phyloP scores from a whole-genome alignment of 2,113 vertebrate species.

The Enhydra lutris region DNA sequence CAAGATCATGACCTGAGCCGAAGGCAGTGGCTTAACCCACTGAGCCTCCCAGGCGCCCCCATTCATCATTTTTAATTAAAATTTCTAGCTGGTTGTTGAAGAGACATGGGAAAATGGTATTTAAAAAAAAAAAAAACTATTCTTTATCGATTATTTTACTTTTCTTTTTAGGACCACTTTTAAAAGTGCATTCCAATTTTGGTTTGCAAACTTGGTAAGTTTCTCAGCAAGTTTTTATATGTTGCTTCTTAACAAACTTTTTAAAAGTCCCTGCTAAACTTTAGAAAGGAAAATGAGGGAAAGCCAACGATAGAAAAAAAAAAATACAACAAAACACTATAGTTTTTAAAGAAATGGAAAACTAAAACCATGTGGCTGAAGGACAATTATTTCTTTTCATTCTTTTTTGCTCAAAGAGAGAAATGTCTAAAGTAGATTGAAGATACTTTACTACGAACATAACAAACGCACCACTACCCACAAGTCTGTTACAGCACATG shows the following conservation, averaged over 20 bases:
- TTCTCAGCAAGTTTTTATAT: slow-evolving; percentile 29
- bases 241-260: not conserved
- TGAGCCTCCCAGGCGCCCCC: too few relatives aligned
- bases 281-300: not conserved
- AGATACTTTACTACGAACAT: not conserved
- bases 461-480: not conserved
- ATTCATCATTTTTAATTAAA: slow-evolving; percentile 36
- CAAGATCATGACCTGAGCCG: too few relatives aligned
- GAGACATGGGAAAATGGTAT: not conserved
- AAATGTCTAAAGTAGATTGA: slow-evolving; percentile 32
- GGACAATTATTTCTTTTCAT: not conserved
- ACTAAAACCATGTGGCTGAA: not conserved
- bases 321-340: not conserved
- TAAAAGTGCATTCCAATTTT: slow-evolving; percentile 11
- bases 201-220: not conserved
- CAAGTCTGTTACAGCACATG: not conserved
- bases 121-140: not conserved
- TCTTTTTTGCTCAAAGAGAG: not conserved
- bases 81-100: slow-evolving; percentile 44
- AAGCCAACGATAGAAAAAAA: not conserved
- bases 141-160: not conserved
- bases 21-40: too few relatives aligned
- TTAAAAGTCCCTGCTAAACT: not conserved
- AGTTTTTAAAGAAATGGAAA: not conserved
- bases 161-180: not conserved